These are phyloP conservation scores for Drosophila parthenogenetica DNA, from an alignment of 2,888 invertebrate species.

Conservation along the genomic window DNA sequence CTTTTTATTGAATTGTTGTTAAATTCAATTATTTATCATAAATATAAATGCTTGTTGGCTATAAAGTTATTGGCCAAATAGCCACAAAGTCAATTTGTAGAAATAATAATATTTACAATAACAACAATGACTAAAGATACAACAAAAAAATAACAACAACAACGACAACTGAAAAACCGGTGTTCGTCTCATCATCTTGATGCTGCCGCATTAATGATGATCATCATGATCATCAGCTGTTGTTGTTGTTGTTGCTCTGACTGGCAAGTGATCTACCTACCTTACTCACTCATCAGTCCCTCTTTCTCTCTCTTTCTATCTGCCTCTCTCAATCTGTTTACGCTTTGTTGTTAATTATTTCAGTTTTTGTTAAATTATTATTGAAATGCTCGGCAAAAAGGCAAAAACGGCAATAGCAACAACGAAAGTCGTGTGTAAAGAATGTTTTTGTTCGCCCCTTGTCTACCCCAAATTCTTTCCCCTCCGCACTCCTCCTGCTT, in stretches of 20 bases:
- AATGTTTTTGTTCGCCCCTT: constrained; percentile 54
- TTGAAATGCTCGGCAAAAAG: constrained; percentile 69
- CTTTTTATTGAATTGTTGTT: not conserved
- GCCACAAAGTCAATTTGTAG: constrained; percentile 8
- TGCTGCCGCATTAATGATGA: constrained; percentile 16
- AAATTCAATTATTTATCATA: not conserved
- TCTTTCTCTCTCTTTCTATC: constrained; percentile 2
- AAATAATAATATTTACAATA: constrained; percentile 13
- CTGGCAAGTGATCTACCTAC: constrained; percentile 29
- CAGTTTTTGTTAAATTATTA: constrained; percentile 72
- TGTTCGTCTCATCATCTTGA: constrained; percentile 39
- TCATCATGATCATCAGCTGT: constrained; percentile 20
- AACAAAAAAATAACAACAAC: constrained; percentile 30
- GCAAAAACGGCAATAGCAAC: constrained; percentile 41
- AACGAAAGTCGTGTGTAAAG: constrained; percentile 67
- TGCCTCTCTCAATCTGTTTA: constrained; percentile 5
- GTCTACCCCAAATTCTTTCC: constrained; percentile 18
- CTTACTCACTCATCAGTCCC: constrained; percentile 5
- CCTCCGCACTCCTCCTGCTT: not conserved
- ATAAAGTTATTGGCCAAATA: not conserved
- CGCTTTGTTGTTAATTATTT: constrained; percentile 76
- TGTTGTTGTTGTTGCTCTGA: constrained; percentile 32
- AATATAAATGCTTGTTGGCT: not conserved
- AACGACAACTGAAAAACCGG: constrained; percentile 57
- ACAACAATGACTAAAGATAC: not conserved